Evolutionary conservation across 2,888 invertebrate genomes (phyloP).

Genomic region (Ophioninae sp.): DNA sequence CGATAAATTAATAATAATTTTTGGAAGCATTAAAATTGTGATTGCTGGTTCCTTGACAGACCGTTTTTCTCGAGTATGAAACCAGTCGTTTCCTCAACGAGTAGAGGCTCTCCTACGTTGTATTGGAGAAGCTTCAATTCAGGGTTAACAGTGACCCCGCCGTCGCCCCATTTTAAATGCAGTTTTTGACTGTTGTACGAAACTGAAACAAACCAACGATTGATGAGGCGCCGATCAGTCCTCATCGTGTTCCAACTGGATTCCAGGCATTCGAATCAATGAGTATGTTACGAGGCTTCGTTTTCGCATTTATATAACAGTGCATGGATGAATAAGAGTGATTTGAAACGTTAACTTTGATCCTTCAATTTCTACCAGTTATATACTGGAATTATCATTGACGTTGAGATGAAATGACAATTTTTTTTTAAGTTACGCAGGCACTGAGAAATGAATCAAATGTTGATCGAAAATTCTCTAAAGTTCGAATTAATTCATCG

Average conservation of each 20-base stretch:
- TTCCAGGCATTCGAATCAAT: neutral
- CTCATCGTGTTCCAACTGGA: neutral
- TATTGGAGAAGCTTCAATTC: constrained; percentile 91
- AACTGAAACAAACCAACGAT: constrained; percentile 82
- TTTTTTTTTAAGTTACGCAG: neutral
- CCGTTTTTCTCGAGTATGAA: constrained; percentile 91
- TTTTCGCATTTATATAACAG: no score
- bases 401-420: no score
- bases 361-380: neutral
- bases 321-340: neutral
- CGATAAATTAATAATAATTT: no score
- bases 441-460: neutral
- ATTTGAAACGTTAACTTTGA: neutral
- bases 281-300: no score
- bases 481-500: neutral
- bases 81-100: constrained; percentile 87
- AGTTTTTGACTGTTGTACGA: constrained; percentile 91
- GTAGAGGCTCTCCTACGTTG: constrained; percentile 88
- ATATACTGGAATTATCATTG: no score
- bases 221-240: neutral
- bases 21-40: no score
- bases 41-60: constrained; percentile 73
- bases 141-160: constrained; percentile 90
- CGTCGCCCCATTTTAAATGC: constrained; percentile 88
- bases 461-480: neutral